Percentiles rank a stretch among this genome's conserved stretches.
Conservation (phyloP, 2,888 invertebrate species). For the Eupithecia subfuscata region DNA sequence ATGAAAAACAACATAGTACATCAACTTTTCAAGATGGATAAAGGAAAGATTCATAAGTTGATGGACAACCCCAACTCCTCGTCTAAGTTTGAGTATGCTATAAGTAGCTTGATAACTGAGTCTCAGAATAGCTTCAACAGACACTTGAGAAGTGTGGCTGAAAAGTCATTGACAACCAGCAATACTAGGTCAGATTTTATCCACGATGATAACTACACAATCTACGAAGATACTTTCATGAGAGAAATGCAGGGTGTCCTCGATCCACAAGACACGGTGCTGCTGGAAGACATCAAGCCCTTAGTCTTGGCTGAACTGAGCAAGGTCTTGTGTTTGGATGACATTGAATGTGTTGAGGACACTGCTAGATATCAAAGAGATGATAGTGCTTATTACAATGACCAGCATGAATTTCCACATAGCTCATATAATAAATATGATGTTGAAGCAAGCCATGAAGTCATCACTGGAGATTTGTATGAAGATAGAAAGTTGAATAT, state of each 20-base stretch:
- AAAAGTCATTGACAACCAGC: constrained; percentile 67
- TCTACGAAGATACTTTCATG: constrained; percentile 91
- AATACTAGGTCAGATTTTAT: constrained; percentile 74
- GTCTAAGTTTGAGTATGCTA: constrained; percentile 80
- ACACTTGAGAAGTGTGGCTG: constrained; percentile 76
- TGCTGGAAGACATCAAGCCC: constrained; percentile 84
- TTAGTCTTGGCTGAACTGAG: constrained; percentile 84
- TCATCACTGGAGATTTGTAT: constrained; percentile 28
- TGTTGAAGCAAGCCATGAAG: constrained; percentile 39
- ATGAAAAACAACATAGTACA: constrained; percentile 80
- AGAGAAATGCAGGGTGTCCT: constrained; percentile 85
- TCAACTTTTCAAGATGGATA: constrained; percentile 80
- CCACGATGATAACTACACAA: constrained; percentile 85
- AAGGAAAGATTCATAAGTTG: constrained; percentile 76
- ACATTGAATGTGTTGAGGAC: constrained; percentile 61
- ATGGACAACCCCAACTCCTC: constrained; percentile 81
- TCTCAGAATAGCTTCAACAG: constrained; percentile 78
- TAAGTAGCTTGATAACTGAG: constrained; percentile 78
- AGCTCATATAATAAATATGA: constrained; percentile 46
- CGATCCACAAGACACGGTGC: constrained; percentile 83
- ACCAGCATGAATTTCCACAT: constrained; percentile 44
- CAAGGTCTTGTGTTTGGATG: constrained; percentile 80
- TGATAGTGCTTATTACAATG: constrained; percentile 48
- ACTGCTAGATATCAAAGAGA: constrained; percentile 43
- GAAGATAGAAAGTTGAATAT: constrained; percentile 20